Evolutionary conservation across 2,797 vertebrate genomes (phyloP).

Genomic region (Xiphophorus birchmanni): DNA sequence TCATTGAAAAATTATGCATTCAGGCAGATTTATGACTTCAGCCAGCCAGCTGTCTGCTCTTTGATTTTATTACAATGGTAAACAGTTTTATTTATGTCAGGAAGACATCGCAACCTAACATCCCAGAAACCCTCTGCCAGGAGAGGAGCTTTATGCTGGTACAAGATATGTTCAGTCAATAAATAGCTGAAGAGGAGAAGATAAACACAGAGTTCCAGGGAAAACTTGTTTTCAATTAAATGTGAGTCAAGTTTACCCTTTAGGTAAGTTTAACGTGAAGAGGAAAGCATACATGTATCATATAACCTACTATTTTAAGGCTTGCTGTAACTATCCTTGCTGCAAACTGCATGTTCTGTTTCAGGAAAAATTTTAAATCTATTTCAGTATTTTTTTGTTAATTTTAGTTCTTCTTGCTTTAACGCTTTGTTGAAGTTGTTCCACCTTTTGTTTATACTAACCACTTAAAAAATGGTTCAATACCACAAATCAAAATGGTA

Average conservation of each 20-base stretch:
- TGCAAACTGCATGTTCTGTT: not conserved
- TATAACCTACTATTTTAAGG: not conserved
- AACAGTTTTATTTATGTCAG: slow-evolving; percentile 60
- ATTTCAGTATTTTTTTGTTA: no score
- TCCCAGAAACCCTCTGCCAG: slow-evolving; percentile 28
- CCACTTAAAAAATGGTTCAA: not conserved
- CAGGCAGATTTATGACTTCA: slow-evolving; percentile 56
- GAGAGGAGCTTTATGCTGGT: slow-evolving; percentile 27
- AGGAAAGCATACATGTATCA: not conserved
- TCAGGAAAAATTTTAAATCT: not conserved
- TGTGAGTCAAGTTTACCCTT: slow-evolving; percentile 36
- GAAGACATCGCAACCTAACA: slow-evolving; percentile 24
- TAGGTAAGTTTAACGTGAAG: not conserved
- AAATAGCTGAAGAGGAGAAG: slow-evolving; percentile 38
- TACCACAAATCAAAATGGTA: not conserved
- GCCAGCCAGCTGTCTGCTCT: slow-evolving; percentile 28
- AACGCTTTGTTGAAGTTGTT: not conserved
- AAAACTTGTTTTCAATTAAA: slow-evolving; percentile 55
- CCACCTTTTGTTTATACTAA: not conserved
- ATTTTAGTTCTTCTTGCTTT: not conserved
- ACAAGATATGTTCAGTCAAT: slow-evolving; percentile 39
- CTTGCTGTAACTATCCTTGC: not conserved
- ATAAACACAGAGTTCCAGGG: slow-evolving; percentile 39
- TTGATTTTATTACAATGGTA: slow-evolving; percentile 60
- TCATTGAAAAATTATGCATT: slow-evolving; percentile 45